phyloP scores from a whole-genome alignment of 2,797 vertebrate species.

The Staurois parvus region DNA sequence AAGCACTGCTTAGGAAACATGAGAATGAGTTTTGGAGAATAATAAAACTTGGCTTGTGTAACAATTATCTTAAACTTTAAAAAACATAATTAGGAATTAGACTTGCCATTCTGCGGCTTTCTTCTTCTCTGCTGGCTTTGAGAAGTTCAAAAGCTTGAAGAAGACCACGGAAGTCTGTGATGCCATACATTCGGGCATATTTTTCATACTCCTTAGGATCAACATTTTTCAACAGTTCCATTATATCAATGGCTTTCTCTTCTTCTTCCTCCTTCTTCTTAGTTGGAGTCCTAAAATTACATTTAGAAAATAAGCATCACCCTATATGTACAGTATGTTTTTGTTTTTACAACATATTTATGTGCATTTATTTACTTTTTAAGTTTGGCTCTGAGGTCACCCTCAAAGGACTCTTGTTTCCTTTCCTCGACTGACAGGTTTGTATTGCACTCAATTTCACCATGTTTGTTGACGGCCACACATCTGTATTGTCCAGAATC shows the following conservation, averaged over 20 bases:
- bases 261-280: conserved; percentile 92
- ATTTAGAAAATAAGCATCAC: conserved; percentile 38
- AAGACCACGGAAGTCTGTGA: conserved; percentile 96
- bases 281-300: conserved; percentile 84
- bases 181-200: conserved; percentile 97
- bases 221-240: conserved; percentile 96
- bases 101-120: conserved; percentile 90
- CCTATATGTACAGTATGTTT: background rate
- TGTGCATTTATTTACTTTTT: conserved; percentile 87
- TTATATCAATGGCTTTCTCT: conserved; percentile 92
- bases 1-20: background rate
- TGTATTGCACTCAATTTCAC: conserved; percentile 91
- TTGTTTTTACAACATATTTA: background rate
- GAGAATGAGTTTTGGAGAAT: background rate
- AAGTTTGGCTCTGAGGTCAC: conserved; percentile 91
- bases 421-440: conserved; percentile 90
- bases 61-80: background rate
- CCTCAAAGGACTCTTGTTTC: conserved; percentile 85
- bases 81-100: background rate
- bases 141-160: conserved; percentile 96
- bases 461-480: conserved; percentile 90
- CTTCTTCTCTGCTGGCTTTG: conserved; percentile 86
- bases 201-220: conserved; percentile 99
- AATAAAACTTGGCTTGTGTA: background rate
- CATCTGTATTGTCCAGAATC: conserved; percentile 96